Base-by-base conservation (phyloP, 2,113 vertebrate genomes). In the Hippolais icterina region DNA sequence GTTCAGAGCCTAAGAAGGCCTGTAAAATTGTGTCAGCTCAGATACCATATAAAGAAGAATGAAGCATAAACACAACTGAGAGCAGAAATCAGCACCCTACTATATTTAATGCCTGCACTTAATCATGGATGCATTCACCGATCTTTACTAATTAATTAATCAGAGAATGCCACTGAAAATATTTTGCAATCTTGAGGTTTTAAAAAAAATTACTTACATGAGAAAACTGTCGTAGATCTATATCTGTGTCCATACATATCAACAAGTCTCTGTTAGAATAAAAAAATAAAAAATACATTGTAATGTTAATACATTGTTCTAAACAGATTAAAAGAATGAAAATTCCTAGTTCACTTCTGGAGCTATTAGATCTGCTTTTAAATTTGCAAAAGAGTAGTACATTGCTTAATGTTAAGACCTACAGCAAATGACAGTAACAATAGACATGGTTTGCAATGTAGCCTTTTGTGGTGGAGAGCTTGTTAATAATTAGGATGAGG, bases 401-500 rank as follows among this genome's bases (percentile, higher is more conserved):
- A n/a, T n/a, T 93, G 68, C 69, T 84, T 92, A 83, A 90, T 93
- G 57, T 77, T 66, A 86, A 64, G 87, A 91, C 92, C 85, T 78
- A 20, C 46, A 88, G 76, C 86, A 94, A 94, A 93, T 84, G 87
- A 69, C 71, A 95, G 63, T 88, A 71, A 63, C 95, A 74, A 29
- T 93, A 95, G 91, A 72, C 65, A 53, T 42, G 71, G 83, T 95
- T 95, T 20, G 75, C 69, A 85, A 13, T 89, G 89, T 89, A 91
- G 92, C n/a, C 71, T 78, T 96, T 94, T 95, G 93, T 94, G 80
- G 74, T 83, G 77, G 83, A 95, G 94, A 96, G 91, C 87, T 95
- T 97, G 94, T 96, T 96, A 90, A 79, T 94, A 72, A 98, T 96
- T 96, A 96, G 94, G 83, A 54, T 68, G 78, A 95, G 83, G 92